phyloP scores from a whole-genome alignment of 2,888 invertebrate genomes.

The Aelia acuminata region DNA sequence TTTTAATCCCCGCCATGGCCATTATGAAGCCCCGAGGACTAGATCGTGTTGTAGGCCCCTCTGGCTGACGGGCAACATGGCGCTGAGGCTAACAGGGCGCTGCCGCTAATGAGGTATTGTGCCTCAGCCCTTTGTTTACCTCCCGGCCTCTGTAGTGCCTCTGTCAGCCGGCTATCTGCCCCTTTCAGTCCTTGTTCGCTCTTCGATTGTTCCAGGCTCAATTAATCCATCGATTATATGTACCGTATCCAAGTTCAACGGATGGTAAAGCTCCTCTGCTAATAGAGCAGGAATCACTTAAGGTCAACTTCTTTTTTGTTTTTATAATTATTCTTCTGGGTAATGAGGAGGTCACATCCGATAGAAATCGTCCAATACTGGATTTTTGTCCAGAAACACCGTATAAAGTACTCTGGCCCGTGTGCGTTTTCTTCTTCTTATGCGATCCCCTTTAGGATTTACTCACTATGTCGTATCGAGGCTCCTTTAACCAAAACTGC shows the following conservation, averaged over 20 bases:
- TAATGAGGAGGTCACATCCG: too few species aligned
- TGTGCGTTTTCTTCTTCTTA: too few species aligned
- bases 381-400: too few species aligned
- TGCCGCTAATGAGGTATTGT: slow-evolving; percentile 21
- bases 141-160: neutral
- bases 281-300: neutral
- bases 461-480: too few species aligned
- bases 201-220: neutral
- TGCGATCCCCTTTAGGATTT: too few species aligned
- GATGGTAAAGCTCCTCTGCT: neutral
- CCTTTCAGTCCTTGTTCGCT: slow-evolving; percentile 19
- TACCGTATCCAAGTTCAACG: neutral
- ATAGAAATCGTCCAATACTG: too few species aligned
- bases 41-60: too few species aligned
- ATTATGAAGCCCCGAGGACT: neutral
- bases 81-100: neutral
- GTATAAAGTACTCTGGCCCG: too few species aligned
- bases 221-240: slow-evolving; percentile 30
- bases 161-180: slow-evolving; percentile 31
- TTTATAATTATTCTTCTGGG: too few species aligned
- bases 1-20: neutral
- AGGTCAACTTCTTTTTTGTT: too few species aligned
- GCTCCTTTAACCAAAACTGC: too few species aligned
- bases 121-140: slow-evolving; percentile 11
- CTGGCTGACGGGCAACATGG: neutral